A percentile compares a stretch with the other conserved stretches of the same genome.
These are phyloP conservation scores for Cerastoderma edule DNA, from an alignment of 2,888 invertebrate species.

Conservation along the genomic window DNA sequence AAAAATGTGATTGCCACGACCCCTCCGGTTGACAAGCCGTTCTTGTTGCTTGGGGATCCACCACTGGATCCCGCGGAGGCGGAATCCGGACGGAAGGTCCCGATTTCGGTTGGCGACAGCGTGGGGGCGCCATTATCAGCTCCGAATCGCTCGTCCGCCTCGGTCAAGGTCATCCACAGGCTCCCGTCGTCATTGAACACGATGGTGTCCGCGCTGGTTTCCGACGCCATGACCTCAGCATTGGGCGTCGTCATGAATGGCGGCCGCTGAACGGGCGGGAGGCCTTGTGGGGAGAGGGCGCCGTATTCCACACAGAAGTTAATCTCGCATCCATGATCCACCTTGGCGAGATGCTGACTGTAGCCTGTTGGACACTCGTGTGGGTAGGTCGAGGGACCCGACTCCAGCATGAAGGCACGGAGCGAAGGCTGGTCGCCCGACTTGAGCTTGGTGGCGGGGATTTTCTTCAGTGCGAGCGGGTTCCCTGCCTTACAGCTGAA, in stretches of 20 bases:
- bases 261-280: conserved; percentile 72
- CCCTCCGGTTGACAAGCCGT: conserved; percentile 18
- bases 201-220: conserved; percentile 20
- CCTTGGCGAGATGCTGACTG: conserved; percentile 72
- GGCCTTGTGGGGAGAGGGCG: conserved; percentile 62
- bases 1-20: conserved; percentile 48
- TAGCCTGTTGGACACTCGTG: conserved; percentile 71
- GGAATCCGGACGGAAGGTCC: background rate
- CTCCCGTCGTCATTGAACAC: conserved; percentile 62
- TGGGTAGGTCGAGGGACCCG: conserved; percentile 63
- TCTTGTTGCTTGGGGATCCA: too few species aligned
- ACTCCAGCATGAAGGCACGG: conserved; percentile 41
- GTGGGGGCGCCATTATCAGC: background rate
- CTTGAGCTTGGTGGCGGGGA: background rate
- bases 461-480: conserved; percentile 56
- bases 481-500: conserved; percentile 73
- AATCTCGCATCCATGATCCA: conserved; percentile 73
- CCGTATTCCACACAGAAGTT: conserved; percentile 72
- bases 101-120: background rate
- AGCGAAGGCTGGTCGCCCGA: conserved; percentile 17
- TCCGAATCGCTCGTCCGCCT: conserved; percentile 34
- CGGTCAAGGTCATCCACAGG: conserved; percentile 51
- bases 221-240: conserved; percentile 9
- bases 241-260: conserved; percentile 67
- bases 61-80: background rate